Conservation (phyloP, 2,888 invertebrate genomes). For the Scelioninae gen. 1 region DNA sequence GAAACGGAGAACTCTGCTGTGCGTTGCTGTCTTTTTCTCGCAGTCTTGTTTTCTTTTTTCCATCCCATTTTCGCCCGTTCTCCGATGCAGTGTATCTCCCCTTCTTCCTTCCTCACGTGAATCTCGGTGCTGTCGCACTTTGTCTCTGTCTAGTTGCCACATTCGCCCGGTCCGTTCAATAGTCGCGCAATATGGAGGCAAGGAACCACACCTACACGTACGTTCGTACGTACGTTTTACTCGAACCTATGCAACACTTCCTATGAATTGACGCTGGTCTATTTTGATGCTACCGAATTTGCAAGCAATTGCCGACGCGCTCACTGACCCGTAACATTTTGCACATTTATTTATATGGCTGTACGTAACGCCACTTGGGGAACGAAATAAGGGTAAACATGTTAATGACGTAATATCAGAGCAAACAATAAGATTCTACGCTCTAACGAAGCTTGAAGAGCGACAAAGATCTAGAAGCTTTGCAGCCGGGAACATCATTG, state of each 20-base stretch:
- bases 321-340: slow-evolving; percentile 72
- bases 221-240: slow-evolving; percentile 11
- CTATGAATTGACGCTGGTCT: slow-evolving; percentile 14
- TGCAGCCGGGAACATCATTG: neutral
- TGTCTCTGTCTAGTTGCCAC: slow-evolving; percentile 39
- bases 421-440: slow-evolving; percentile 10
- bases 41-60: slow-evolving; percentile 39
- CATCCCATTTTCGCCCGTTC: slow-evolving; percentile 32
- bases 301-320: slow-evolving; percentile 53
- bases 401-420: slow-evolving; percentile 20
- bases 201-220: slow-evolving; percentile 71
- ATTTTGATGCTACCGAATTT: slow-evolving; percentile 19
- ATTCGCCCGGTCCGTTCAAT: slow-evolving; percentile 69
- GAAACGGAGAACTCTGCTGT: slow-evolving; percentile 72
- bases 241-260: slow-evolving; percentile 35
- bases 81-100: slow-evolving; percentile 4
- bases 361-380: neutral
- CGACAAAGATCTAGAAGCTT: slow-evolving; percentile 5
- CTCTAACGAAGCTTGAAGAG: slow-evolving; percentile 38
- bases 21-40: slow-evolving; percentile 46
- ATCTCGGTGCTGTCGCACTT: slow-evolving; percentile 11
- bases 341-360: slow-evolving; percentile 33
- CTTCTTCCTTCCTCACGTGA: neutral
- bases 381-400: slow-evolving; percentile 13
- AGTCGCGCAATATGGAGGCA: slow-evolving; percentile 73